These are phyloP conservation scores for Uloborus plumipes DNA, from an alignment of 2,888 invertebrate genomes.

Conservation along the genomic window DNA sequence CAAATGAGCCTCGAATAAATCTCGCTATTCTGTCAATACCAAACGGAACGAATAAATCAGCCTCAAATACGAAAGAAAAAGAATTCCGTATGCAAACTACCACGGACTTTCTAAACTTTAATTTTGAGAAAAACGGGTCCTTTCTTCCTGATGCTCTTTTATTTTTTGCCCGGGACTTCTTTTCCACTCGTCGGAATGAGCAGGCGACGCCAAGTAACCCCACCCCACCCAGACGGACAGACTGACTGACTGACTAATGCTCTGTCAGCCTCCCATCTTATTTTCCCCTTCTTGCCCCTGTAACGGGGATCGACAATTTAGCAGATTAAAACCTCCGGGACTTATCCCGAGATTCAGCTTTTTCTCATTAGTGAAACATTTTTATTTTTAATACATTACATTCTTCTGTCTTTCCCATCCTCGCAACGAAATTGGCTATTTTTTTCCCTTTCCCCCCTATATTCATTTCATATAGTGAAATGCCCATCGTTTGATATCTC, in stretches of 20 bases:
- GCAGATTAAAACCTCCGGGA: constrained; percentile 54
- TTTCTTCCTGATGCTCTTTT: background rate
- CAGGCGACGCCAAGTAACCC: constrained; percentile 33
- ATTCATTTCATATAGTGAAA: too few species aligned
- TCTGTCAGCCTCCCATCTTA: too few species aligned
- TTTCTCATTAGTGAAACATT: constrained; percentile 58
- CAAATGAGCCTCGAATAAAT: background rate
- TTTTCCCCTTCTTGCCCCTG: background rate
- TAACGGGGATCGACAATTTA: constrained; percentile 53
- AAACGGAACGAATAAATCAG: too few species aligned
- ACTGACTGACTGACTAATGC: constrained; percentile 1
- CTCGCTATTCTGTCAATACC: too few species aligned
- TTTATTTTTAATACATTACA: constrained; percentile 37
- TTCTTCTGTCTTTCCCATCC: constrained; percentile 1
- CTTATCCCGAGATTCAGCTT: constrained; percentile 26
- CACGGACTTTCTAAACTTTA: too few species aligned
- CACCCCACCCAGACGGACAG: constrained; percentile 28
- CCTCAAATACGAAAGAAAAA: too few species aligned
- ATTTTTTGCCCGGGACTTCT: constrained; percentile 12
- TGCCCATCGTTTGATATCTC: too few species aligned
- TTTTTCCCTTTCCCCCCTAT: too few species aligned
- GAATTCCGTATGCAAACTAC: too few species aligned
- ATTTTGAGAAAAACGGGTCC: too few species aligned
- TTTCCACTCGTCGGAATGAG: constrained; percentile 36
- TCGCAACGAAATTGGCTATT: too few species aligned